These are phyloP conservation scores for Lagocephalus sceleratus DNA, from an alignment of 2,797 vertebrate species.

Conservation along the genomic window DNA sequence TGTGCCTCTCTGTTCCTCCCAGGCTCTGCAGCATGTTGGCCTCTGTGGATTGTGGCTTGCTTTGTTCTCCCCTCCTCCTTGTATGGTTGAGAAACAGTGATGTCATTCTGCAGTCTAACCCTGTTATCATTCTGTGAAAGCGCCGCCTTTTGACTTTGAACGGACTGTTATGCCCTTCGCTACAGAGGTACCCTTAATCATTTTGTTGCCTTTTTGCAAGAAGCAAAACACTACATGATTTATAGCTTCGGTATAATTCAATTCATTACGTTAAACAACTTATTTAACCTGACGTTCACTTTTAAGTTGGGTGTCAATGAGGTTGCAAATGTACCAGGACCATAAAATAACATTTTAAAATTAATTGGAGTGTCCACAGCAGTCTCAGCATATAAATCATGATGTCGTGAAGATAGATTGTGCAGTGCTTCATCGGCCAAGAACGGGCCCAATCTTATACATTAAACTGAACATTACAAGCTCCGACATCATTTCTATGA, in stretches of 20 bases:
- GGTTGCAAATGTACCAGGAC: too few species aligned
- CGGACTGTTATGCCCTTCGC: conserved; percentile 50
- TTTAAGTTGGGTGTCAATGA: too few species aligned
- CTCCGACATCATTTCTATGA: too few species aligned
- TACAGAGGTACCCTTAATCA: conserved; percentile 44
- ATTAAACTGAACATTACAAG: too few species aligned
- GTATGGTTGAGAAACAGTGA: conserved; percentile 43
- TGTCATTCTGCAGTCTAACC: conserved; percentile 59
- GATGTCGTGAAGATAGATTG: too few species aligned
- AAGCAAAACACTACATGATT: conserved; percentile 19
- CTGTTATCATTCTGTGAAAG: conserved; percentile 47
- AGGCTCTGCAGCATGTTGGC: conserved; percentile 36
- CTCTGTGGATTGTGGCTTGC: conserved; percentile 20
- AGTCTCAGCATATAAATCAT: too few species aligned
- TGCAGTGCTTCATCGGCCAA: too few species aligned
- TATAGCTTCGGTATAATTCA: conserved; percentile 14
- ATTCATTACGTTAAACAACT: conserved; percentile 12
- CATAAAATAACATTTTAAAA: too few species aligned
- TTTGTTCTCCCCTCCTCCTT: conserved; percentile 30
- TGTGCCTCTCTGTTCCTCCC: conserved; percentile 17
- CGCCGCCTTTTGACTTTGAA: conserved; percentile 47
- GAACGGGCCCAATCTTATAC: too few species aligned
- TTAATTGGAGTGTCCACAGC: neutral
- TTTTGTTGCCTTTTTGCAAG: conserved; percentile 21
- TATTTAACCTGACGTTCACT: too few species aligned